These are phyloP conservation scores for Aleiodes testaceus DNA, from an alignment of 2,888 invertebrate species.

Conservation along the genomic window DNA sequence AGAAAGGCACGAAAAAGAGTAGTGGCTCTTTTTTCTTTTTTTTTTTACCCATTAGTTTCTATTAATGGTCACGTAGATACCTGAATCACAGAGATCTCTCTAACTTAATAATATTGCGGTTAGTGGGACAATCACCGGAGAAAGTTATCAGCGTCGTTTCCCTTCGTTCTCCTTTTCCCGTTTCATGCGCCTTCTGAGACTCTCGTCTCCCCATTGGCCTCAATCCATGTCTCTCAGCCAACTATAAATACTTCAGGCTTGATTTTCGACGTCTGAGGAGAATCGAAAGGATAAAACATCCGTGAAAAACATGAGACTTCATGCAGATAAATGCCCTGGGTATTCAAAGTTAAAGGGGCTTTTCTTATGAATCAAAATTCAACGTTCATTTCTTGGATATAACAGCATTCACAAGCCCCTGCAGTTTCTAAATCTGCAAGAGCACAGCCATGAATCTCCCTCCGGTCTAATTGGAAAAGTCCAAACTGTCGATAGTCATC, in stretches of 20 bases:
- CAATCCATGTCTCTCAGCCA: background rate
- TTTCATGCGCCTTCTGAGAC: conserved; percentile 22
- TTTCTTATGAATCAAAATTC: conserved; percentile 34
- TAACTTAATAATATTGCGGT: conserved; percentile 68
- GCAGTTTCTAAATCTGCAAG: conserved; percentile 45
- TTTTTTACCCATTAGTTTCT: background rate
- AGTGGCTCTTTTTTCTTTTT: background rate
- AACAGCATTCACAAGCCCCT: conserved; percentile 16
- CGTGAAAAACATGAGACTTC: conserved; percentile 16
- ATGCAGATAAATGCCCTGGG: conserved; percentile 27
- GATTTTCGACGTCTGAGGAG: conserved; percentile 7
- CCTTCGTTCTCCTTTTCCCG: conserved; percentile 45
- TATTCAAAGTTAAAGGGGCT: conserved; percentile 17
- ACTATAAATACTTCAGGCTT: conserved; percentile 24
- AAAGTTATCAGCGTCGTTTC: conserved; percentile 65
- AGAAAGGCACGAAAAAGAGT: conserved; percentile 33
- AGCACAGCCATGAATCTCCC: conserved; percentile 58
- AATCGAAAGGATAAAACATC: conserved; percentile 13
- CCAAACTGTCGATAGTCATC: conserved; percentile 56
- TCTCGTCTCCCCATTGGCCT: conserved; percentile 37
- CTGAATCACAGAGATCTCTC: conserved; percentile 62
- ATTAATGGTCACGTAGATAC: conserved; percentile 14
- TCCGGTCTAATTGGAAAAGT: conserved; percentile 63
- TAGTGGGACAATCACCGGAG: conserved; percentile 70
- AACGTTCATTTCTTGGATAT: conserved; percentile 17